Evolutionary conservation across 2,113 vertebrate genomes (phyloP).

Genomic region (Phrynosoma platyrhinos): DNA sequence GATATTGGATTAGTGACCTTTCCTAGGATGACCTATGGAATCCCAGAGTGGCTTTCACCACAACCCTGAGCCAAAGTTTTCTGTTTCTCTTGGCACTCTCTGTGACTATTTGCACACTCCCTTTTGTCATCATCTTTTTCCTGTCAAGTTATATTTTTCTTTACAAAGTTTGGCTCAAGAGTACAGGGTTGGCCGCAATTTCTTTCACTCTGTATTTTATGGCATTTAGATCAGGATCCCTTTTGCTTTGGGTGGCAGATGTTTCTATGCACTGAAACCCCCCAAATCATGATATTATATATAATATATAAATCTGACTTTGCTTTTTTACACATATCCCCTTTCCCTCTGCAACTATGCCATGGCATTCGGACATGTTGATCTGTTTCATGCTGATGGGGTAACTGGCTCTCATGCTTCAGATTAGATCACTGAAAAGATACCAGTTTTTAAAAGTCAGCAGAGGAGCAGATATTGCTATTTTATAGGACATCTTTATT

Average conservation of each 20-base stretch:
- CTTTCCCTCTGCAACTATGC: neutral
- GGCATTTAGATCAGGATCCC: neutral
- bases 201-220: slow-evolving; percentile 19
- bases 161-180: slow-evolving; percentile 13
- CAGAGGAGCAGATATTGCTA: neutral
- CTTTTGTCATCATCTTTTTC: slow-evolving; percentile 35
- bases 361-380: neutral
- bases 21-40: slow-evolving; percentile 11
- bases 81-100: slow-evolving; percentile 24
- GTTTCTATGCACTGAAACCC: neutral
- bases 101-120: neutral
- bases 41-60: slow-evolving; percentile 9
- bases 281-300: neutral
- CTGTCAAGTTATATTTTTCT: slow-evolving; percentile 27
- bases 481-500: slow-evolving; percentile 16
- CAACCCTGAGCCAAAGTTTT: slow-evolving; percentile 9
- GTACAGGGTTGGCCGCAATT: neutral
- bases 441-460: neutral
- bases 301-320: neutral
- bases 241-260: neutral
- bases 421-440: neutral
- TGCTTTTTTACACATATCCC: neutral
- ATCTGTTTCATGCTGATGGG: neutral
- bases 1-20: neutral
- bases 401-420: neutral